phyloP scores from a whole-genome alignment of 1,140 invertebrate genomes.

The Heliothis virescens region DNA sequence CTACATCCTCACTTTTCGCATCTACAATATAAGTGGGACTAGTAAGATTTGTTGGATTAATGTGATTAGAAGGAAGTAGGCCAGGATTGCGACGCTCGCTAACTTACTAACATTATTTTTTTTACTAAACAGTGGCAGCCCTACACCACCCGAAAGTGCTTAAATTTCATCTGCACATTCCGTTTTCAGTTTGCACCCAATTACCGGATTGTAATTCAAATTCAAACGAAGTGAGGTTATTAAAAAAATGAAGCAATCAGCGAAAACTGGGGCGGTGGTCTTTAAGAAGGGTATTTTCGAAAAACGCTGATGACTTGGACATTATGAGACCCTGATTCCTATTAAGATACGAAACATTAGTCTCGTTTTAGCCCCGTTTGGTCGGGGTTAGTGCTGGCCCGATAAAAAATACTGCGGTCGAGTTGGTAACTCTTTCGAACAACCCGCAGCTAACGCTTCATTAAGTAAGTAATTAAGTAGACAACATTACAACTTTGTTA shows the following conservation, averaged over 20 bases:
- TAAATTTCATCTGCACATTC: neutral
- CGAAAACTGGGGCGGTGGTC: slow-evolving; percentile 58
- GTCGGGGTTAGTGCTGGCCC: slow-evolving; percentile 54
- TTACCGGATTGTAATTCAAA: slow-evolving; percentile 66
- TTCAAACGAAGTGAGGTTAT: slow-evolving; percentile 70
- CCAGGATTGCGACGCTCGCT: no score
- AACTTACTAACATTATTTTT: no score
- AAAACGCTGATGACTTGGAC: slow-evolving; percentile 82
- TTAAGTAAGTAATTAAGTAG: neutral
- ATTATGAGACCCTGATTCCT: slow-evolving; percentile 82
- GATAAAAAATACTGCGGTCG: slow-evolving; percentile 18
- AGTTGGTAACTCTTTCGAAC: no score
- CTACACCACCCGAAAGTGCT: neutral
- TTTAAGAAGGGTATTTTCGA: slow-evolving; percentile 69
- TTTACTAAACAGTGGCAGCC: neutral
- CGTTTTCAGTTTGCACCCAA: slow-evolving; percentile 41
- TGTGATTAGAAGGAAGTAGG: no score
- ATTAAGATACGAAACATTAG: slow-evolving; percentile 83
- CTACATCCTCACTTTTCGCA: no score
- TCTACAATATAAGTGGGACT: no score
- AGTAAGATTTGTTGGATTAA: no score
- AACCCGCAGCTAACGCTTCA: no score
- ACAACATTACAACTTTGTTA: neutral
- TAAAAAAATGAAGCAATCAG: slow-evolving; percentile 77
- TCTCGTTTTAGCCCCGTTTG: slow-evolving; percentile 67